Base-by-base conservation (phyloP, 2,888 invertebrate genomes). In the Autographa gamma region DNA sequence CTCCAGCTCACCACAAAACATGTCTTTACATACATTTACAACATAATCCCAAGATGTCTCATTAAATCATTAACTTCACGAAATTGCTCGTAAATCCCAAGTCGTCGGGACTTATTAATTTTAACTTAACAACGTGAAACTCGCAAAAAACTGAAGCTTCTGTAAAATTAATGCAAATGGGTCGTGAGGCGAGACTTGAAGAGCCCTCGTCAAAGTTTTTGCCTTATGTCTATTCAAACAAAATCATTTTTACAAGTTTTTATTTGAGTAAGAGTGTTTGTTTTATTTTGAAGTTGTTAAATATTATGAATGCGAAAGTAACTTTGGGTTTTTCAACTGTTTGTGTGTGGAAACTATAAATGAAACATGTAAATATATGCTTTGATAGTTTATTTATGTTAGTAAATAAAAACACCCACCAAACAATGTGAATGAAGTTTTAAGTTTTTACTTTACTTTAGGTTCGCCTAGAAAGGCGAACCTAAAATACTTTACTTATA, bases 151-250 rank as follows among this genome's bases (percentile, higher is more conserved):
- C 52, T 52, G 0, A 48, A 61, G 71, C 74, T 81, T 34, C 77
- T 75, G 78, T 83, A 73, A 85, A 78, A 75, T 79, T 68, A 74
- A 78, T 74, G 66, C 71, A 81, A 85, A 82, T 79, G 83, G 77
- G 54, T 69, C 75, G 71, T 76, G 74, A 76, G 59, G 73, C 18
- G 63, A n/a, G 43, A 14, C 14, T n/a, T 48, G n/a, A 48, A 48
- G 48, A n/a, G 48, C 48, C n/a, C 73, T 72, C 73, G 69, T 80
- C 83, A 79, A 60, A 41, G 0, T 71, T 61, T 68, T 77, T 82
- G 63, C 66, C 65, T 67, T 11, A 1, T 59, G 60, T 59, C 13
- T 64, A 69, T 61, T 65, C 2, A 9, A 60, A 56, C 16, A 64
- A 67, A 62, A 62, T 66, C 19, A 48, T 66, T 72, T 76, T 72